A percentile compares a stretch with the other conserved stretches of the same genome.
Conservation (phyloP, 2,113 vertebrate species). For the Poicephalus gulielmi region DNA sequence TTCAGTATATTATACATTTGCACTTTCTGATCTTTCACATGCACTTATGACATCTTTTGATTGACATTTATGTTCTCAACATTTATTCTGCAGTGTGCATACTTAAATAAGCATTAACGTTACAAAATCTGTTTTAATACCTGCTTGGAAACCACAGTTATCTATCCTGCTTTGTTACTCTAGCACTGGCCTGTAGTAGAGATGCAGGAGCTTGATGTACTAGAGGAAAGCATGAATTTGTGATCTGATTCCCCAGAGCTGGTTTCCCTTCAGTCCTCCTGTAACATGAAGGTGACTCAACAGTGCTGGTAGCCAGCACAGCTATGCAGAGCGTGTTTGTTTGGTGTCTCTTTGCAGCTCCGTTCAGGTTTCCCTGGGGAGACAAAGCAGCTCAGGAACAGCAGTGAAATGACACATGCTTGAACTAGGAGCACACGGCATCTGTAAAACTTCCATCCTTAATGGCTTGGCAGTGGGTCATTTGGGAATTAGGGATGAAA, state of each 20-base stretch:
- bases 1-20: neutral
- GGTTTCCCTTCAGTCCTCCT: neutral
- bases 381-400: neutral
- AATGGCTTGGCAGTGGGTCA: conserved; percentile 32
- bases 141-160: neutral
- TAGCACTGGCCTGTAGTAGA: neutral
- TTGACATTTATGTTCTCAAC: neutral
- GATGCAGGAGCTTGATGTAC: neutral
- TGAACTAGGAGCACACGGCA: conserved; percentile 6
- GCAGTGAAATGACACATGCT: neutral
- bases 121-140: neutral
- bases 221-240: neutral
- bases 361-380: neutral
- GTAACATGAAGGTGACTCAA: neutral
- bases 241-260: neutral
- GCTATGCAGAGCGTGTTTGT: neutral
- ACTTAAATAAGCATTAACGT: neutral
- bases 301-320: neutral
- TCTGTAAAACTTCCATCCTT: conserved; percentile 13
- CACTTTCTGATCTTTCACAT: neutral
- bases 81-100: neutral
- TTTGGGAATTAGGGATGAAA: conserved; percentile 51
- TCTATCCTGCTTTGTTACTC: neutral
- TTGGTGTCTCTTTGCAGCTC: neutral
- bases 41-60: neutral